Percentiles rank a stretch among this genome's conserved stretches.
These are phyloP conservation scores for Euplagia quadripunctaria DNA, from an alignment of 2,888 invertebrate species.

Conservation along the genomic window DNA sequence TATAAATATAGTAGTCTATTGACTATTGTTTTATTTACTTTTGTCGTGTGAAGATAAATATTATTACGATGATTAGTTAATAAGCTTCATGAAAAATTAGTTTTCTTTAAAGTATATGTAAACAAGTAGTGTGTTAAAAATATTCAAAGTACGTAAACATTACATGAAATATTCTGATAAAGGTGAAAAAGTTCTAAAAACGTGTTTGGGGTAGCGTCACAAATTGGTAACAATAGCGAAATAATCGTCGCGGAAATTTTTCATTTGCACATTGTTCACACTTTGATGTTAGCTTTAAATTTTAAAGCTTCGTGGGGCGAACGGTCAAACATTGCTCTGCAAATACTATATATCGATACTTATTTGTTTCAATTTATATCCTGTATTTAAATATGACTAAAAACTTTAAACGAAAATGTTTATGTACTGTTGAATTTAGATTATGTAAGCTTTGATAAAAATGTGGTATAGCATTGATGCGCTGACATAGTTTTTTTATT, in stretches of 20 bases:
- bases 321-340: conserved; percentile 63
- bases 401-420: background rate
- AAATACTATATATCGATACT: conserved; percentile 47
- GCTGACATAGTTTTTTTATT: background rate
- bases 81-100: background rate
- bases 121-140: background rate
- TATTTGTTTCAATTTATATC: conserved; percentile 26
- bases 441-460: conserved; percentile 1
- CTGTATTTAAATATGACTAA: background rate
- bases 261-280: conserved; percentile 82
- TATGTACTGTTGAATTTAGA: background rate
- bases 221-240: conserved; percentile 80
- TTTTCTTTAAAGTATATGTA: background rate
- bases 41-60: conserved; percentile 20
- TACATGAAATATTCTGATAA: background rate
- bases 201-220: conserved; percentile 57
- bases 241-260: conserved; percentile 79
- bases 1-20: conserved; percentile 60
- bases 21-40: conserved; percentile 52
- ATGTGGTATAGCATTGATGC: background rate
- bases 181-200: background rate
- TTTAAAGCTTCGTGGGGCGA: conserved; percentile 60
- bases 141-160: background rate
- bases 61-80: conserved; percentile 4
- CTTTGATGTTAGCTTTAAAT: conserved; percentile 77